Evolutionary conservation across 2,113 vertebrate genomes (phyloP), one percentile per base, ranked within the genome.

Genomic region (Nanorana parkeri): DNA sequence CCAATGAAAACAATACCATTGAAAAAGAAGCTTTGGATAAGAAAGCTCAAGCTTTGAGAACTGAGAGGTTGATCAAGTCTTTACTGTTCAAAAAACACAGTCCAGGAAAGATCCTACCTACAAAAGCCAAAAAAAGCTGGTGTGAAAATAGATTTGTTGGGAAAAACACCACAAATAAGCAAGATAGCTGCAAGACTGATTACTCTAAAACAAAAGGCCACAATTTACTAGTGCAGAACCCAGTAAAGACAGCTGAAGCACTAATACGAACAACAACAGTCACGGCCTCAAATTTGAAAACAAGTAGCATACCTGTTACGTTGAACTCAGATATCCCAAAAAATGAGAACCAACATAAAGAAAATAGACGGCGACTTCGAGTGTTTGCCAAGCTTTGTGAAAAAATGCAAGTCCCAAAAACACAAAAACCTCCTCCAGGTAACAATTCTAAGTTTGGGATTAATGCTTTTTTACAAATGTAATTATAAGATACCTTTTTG

Each of bases 341-440:
- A 58, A n/a, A 8, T 24, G 23, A 56, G 16, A 72, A 13, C 20
- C 47, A 23, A 72, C 19, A 17, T 29, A 56, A 32, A 73, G 19
- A 29, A 55, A 26, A 74, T 7, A 58, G 58, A 36, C 87, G 77
- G 67, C 90, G 90, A 77, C 86, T 90, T 17, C 83, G 86, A 0
- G 80, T 89, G 1, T 87, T 87, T 84, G 83, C 88, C 36, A 87
- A 89, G 80, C 86, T 86, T 55, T 87, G 84, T 71, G 86, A 87
- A 83, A 88, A 87, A 76, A 41, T 58, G 0, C 19, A 86, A 21
- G 16, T 47, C 0, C n/a, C 87, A 11, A 24, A 21, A 8, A 3
- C 19, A 23, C 23, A 36, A 36, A 36, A 20, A 8, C 41, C 29
- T 52, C 36, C 32, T 56, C 24, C 64, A 36, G 77, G 77, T 78